phyloP scores from a whole-genome alignment of 1,140 invertebrate species.

The Drosophila rhopaloa region DNA sequence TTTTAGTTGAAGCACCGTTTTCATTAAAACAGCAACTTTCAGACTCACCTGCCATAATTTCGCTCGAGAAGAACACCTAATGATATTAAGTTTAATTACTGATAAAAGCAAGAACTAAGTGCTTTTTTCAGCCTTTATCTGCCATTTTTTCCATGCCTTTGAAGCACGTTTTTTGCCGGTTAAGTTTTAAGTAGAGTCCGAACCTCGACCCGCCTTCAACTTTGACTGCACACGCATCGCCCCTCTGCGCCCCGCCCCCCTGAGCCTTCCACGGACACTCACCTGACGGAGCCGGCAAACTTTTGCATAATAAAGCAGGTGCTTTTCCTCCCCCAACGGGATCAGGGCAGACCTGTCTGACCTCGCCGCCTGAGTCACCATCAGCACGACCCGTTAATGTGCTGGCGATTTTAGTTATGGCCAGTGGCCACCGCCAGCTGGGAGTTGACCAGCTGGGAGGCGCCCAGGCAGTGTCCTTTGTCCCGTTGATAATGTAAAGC shows the following conservation, averaged over 20 bases:
- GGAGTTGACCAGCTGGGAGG: constrained; percentile 35
- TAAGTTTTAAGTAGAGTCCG: constrained; percentile 9
- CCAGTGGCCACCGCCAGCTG: constrained; percentile 25
- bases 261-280: constrained; percentile 50
- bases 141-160: constrained; percentile 6
- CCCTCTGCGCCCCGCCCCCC: not conserved
- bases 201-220: constrained; percentile 20
- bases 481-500: constrained; percentile 56
- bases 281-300: constrained; percentile 59
- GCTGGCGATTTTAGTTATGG: constrained; percentile 51
- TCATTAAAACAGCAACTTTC: not conserved
- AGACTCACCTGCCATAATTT: not conserved
- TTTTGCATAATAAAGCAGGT: constrained; percentile 74
- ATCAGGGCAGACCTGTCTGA: constrained; percentile 47
- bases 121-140: constrained; percentile 29
- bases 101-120: constrained; percentile 35
- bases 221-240: constrained; percentile 25
- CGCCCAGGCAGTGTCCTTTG: constrained; percentile 28
- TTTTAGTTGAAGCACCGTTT: not conserved
- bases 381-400: constrained; percentile 41
- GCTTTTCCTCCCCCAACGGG: constrained; percentile 32
- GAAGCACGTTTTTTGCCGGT: constrained; percentile 12
- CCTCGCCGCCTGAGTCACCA: constrained; percentile 36
- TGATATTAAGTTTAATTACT: constrained; percentile 36
- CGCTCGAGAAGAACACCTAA: constrained; percentile 2